A percentile compares a stretch with the other conserved stretches of the same genome.
Conservation (phyloP, 2,888 invertebrate species). For the Pristionchus arcanus region DNA sequence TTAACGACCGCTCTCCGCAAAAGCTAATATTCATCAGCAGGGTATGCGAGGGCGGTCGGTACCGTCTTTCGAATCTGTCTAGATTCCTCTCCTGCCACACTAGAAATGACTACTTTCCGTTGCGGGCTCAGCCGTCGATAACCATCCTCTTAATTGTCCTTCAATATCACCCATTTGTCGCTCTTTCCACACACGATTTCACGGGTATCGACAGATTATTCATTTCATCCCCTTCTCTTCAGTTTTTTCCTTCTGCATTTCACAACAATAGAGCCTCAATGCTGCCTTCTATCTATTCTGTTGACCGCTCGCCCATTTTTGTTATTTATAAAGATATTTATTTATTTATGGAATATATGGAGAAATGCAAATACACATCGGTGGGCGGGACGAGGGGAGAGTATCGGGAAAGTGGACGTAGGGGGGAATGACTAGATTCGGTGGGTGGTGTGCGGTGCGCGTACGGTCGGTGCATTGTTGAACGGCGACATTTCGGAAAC, state of each 20-base stretch:
- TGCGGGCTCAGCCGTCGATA: background rate
- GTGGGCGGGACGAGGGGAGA: conserved; percentile 5
- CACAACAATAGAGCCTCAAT: conserved; percentile 46
- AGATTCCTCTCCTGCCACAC: background rate
- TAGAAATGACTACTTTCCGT: background rate
- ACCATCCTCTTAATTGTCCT: background rate
- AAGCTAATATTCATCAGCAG: conserved; percentile 32
- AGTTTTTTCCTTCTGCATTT: conserved; percentile 24
- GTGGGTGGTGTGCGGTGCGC: conserved; percentile 15
- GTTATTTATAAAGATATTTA: conserved; percentile 49
- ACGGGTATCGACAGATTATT: conserved; percentile 21
- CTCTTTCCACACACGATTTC: conserved; percentile 18
- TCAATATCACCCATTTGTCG: conserved; percentile 34
- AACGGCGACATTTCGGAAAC: background rate
- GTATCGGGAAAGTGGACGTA: background rate
- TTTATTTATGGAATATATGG: conserved; percentile 10
- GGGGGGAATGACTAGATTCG: conserved; percentile 40
- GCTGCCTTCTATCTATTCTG: background rate
- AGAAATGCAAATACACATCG: conserved; percentile 47
- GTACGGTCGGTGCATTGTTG: background rate
- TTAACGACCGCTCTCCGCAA: background rate
- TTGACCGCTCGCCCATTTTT: conserved; percentile 34
- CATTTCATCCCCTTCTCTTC: background rate
- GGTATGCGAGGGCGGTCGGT: background rate
- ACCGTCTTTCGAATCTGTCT: background rate